Evolutionary conservation across 1,140 invertebrate genomes (phyloP).

Genomic region (Stenopsyche tienmushanensis): DNA sequence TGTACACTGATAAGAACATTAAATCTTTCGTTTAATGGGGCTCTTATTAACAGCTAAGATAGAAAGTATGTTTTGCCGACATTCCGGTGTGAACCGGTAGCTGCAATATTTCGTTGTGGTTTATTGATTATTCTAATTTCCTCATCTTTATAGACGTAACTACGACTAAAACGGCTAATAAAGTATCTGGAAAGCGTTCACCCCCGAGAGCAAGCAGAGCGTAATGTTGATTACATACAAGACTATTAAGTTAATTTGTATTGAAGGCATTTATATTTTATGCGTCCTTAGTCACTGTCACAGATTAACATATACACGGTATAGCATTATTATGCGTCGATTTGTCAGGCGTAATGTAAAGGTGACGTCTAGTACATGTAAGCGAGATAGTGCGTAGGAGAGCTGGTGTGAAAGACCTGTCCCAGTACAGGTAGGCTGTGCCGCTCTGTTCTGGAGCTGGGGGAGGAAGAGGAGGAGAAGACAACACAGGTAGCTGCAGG

Average conservation of each 20-base stretch:
- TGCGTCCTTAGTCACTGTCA: constrained; percentile 14
- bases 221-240: too few relatives aligned
- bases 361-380: not conserved
- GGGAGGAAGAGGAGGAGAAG: not conserved
- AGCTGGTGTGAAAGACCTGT: not conserved
- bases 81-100: too few relatives aligned
- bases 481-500: constrained; percentile 4
- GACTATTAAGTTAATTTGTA: constrained; percentile 13
- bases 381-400: not conserved
- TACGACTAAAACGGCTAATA: too few relatives aligned
- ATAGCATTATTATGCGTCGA: constrained; percentile 2
- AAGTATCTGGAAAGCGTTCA: too few relatives aligned
- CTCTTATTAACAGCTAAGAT: too few relatives aligned
- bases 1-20: too few relatives aligned
- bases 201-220: too few relatives aligned
- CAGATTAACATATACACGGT: constrained; percentile 19
- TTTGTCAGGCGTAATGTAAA: constrained; percentile 6
- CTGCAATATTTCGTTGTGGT: too few relatives aligned
- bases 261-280: not conserved
- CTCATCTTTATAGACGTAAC: too few relatives aligned
- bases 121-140: too few relatives aligned
- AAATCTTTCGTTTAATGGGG: too few relatives aligned
- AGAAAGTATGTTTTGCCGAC: too few relatives aligned
- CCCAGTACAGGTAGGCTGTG: constrained; percentile 6
- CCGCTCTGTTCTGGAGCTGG: not conserved